These are phyloP conservation scores for Terebella lapidaria DNA, from an alignment of 2,888 invertebrate species.

Conservation along the genomic window DNA sequence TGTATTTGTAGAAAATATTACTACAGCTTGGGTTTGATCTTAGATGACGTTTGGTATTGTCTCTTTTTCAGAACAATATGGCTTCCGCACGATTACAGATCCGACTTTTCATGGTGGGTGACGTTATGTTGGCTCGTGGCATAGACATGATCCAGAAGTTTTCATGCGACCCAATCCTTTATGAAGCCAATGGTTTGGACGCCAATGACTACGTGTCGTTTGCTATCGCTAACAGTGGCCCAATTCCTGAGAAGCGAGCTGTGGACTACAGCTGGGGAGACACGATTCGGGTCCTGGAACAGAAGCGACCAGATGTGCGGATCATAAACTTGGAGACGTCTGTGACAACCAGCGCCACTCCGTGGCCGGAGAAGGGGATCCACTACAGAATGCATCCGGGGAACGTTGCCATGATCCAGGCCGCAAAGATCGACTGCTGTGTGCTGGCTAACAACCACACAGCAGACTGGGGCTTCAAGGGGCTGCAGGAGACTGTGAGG, in stretches of 20 bases:
- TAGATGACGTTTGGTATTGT: too few relatives aligned
- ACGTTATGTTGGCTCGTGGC: conserved; percentile 28
- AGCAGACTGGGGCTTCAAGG: conserved; percentile 24
- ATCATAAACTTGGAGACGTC: conserved; percentile 20
- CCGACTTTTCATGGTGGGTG: conserved; percentile 24
- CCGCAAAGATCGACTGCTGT: conserved; percentile 23
- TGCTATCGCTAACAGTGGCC: conserved; percentile 20
- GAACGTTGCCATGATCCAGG: conserved; percentile 19
- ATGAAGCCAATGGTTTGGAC: conserved; percentile 20
- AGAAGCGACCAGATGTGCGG: conserved; percentile 16
- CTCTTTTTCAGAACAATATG: too few relatives aligned
- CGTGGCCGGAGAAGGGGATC: conserved; percentile 26
- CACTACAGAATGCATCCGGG: conserved; percentile 28
- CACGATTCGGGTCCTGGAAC: conserved; percentile 13
- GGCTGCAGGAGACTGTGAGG: conserved; percentile 20
- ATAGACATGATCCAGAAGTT: conserved; percentile 24
- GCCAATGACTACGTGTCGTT: conserved; percentile 22
- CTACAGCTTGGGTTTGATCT: too few relatives aligned
- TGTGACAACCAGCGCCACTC: conserved; percentile 14
- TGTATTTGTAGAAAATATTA: too few relatives aligned
- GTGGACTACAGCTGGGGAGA: conserved; percentile 19
- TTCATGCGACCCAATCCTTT: conserved; percentile 19
- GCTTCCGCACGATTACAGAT: conserved; percentile 3
- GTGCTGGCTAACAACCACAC: conserved; percentile 26
- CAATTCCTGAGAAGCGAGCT: conserved; percentile 15